Conservation (phyloP, 2,888 invertebrate genomes). For the Dione juno region DNA sequence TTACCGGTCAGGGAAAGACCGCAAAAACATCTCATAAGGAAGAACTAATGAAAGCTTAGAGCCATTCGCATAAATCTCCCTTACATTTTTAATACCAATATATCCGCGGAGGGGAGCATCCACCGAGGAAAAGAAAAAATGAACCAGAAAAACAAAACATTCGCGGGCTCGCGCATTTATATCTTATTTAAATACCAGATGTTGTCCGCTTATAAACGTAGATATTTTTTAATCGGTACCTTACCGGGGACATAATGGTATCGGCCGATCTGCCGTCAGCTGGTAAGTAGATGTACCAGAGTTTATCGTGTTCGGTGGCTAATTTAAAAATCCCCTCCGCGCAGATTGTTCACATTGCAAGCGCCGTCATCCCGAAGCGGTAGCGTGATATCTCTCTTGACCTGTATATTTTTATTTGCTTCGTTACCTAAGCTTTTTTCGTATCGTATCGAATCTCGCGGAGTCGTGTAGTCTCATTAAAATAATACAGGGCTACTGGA, state of each 20-base stretch:
- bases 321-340: conserved; percentile 74
- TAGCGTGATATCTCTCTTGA: conserved; percentile 79
- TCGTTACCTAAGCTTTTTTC: conserved; percentile 79
- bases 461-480: conserved; percentile 84
- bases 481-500: conserved; percentile 83
- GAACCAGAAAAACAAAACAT: conserved; percentile 74
- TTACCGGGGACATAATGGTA: conserved; percentile 82
- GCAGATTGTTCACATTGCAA: conserved; percentile 60
- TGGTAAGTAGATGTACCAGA: conserved; percentile 77
- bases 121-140: conserved; percentile 67
- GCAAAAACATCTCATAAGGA: conserved; percentile 80
- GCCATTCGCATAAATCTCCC: conserved; percentile 84
- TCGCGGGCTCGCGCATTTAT: conserved; percentile 77
- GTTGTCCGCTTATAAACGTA: conserved; percentile 80
- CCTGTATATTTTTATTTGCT: conserved; percentile 76
- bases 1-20: conserved; percentile 83
- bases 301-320: conserved; percentile 76
- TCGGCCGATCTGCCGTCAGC: conserved; percentile 81
- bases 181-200: conserved; percentile 84
- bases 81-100: conserved; percentile 85
- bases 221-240: conserved; percentile 81
- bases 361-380: conserved; percentile 64
- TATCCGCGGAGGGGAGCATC: conserved; percentile 78
- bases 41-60: conserved; percentile 84
- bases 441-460: conserved; percentile 79